These are phyloP conservation scores for Drosophila murphyi DNA, from an alignment of 1,140 invertebrate genomes.

Conservation along the genomic window DNA sequence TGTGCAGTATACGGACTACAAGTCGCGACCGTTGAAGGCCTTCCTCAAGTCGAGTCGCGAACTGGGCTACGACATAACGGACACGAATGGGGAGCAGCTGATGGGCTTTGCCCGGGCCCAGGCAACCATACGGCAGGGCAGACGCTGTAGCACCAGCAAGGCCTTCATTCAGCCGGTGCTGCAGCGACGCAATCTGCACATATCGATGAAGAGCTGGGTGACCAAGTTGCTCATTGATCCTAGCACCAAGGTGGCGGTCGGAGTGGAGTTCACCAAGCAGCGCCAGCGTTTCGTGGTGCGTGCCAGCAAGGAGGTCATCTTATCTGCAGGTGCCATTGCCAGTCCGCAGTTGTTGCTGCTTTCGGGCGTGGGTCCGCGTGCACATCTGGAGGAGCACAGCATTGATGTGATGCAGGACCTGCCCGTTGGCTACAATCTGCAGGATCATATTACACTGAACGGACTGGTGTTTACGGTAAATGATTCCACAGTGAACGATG, in stretches of 20 bases:
- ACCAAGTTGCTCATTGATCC: slow-evolving; percentile 89
- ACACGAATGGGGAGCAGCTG: slow-evolving; percentile 88
- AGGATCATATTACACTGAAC: slow-evolving; percentile 91
- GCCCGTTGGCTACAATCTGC: slow-evolving; percentile 92
- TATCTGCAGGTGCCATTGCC: slow-evolving; percentile 90
- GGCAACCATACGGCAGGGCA: slow-evolving; percentile 89
- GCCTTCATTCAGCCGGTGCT: slow-evolving; percentile 93
- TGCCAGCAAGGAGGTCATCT: slow-evolving; percentile 91
- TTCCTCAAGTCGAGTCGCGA: slow-evolving; percentile 89
- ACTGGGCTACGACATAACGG: slow-evolving; percentile 89
- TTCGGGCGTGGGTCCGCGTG: slow-evolving; percentile 91
- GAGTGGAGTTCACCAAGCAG: slow-evolving; percentile 86
- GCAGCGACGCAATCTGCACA: slow-evolving; percentile 89
- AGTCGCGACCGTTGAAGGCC: slow-evolving; percentile 86
- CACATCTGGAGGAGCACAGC: slow-evolving; percentile 87
- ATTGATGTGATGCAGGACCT: slow-evolving; percentile 88
- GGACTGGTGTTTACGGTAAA: slow-evolving; percentile 89
- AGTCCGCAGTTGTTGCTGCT: slow-evolving; percentile 92
- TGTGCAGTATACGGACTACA: slow-evolving; percentile 88
- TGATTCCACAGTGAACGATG: slow-evolving; percentile 86
- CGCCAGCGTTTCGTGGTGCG: slow-evolving; percentile 87
- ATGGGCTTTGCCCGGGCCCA: slow-evolving; percentile 89
- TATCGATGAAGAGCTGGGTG: slow-evolving; percentile 91
- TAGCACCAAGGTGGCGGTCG: slow-evolving; percentile 84
- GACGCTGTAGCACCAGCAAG: slow-evolving; percentile 90